phyloP scores from a whole-genome alignment of 2,888 invertebrate genomes.

The Leptopilina syphax region DNA sequence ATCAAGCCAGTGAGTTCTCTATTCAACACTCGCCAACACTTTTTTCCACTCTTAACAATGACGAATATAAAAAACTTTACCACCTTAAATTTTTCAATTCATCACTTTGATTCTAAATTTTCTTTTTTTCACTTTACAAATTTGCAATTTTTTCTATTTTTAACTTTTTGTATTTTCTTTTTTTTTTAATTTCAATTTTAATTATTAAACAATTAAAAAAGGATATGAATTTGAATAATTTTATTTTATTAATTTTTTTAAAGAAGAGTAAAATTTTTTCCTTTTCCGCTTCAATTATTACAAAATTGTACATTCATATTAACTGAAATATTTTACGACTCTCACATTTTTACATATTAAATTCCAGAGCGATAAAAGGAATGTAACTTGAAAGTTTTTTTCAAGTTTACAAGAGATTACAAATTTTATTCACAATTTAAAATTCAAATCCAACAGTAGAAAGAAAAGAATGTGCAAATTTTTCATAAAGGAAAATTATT shows the following conservation, averaged over 20 bases:
- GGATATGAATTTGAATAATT: no score
- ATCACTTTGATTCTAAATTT: no score
- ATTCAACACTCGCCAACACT: not conserved
- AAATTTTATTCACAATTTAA: not conserved
- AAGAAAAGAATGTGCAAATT: not conserved
- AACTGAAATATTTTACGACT: not conserved
- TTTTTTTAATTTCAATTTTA: not conserved
- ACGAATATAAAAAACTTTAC: not conserved
- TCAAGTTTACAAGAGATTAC: not conserved
- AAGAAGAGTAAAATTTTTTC: no score
- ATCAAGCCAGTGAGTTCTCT: conserved; percentile 84
- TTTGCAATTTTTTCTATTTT: no score
- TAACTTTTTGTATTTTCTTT: no score
- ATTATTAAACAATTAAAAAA: no score
- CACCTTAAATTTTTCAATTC: not conserved
- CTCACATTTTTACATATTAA: not conserved
- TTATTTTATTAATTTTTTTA: no score
- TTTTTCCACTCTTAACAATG: no score
- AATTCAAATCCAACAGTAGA: conserved; percentile 15
- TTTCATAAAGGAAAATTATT: no score
- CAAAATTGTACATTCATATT: not conserved
- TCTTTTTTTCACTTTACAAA: no score
- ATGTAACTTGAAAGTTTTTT: not conserved
- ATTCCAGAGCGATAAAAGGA: not conserved
- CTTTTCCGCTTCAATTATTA: no score